phyloP scores from a whole-genome alignment of 2,888 invertebrate genomes.

The Petrophora chlorosata region DNA sequence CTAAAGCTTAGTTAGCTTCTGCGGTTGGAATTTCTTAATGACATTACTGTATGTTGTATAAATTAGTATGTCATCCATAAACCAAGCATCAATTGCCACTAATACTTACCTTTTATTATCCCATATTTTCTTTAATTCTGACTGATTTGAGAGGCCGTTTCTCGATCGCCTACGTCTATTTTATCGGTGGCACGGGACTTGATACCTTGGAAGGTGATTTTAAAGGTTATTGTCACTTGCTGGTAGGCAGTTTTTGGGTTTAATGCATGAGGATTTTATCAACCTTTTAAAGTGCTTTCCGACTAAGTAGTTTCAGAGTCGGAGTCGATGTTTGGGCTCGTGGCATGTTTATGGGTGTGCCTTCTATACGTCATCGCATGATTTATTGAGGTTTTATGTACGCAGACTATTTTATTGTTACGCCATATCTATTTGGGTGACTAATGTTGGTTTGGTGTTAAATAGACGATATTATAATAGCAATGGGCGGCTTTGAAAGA shows the following conservation, averaged over 20 bases:
- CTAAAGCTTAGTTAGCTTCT: conserved; percentile 16
- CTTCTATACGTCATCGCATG: conserved; percentile 43
- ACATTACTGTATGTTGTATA: conserved; percentile 15
- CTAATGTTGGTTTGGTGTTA: conserved; percentile 40
- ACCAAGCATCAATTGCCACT: conserved; percentile 28
- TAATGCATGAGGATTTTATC: conserved; percentile 43
- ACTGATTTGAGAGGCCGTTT: conserved; percentile 32
- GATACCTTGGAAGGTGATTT: conserved; percentile 28
- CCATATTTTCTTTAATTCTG: conserved; percentile 36
- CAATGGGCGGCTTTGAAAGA: conserved; percentile 24
- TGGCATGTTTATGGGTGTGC: conserved; percentile 41
- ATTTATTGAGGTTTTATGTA: conserved; percentile 43
- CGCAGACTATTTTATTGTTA: conserved; percentile 38
- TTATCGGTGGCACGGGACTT: conserved; percentile 17
- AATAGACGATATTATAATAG: conserved; percentile 24
- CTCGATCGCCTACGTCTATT: conserved; percentile 34
- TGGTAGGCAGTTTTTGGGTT: conserved; percentile 25
- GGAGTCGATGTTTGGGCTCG: conserved; percentile 25
- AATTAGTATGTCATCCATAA: conserved; percentile 32
- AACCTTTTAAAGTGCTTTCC: conserved; percentile 39
- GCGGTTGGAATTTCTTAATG: conserved; percentile 22
- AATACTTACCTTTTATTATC: conserved; percentile 34
- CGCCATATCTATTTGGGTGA: conserved; percentile 36
- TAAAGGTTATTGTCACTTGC: conserved; percentile 34
- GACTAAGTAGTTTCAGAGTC: conserved; percentile 33